Conservation (phyloP, 2,888 invertebrate species). For the Podabrus alpinus region DNA sequence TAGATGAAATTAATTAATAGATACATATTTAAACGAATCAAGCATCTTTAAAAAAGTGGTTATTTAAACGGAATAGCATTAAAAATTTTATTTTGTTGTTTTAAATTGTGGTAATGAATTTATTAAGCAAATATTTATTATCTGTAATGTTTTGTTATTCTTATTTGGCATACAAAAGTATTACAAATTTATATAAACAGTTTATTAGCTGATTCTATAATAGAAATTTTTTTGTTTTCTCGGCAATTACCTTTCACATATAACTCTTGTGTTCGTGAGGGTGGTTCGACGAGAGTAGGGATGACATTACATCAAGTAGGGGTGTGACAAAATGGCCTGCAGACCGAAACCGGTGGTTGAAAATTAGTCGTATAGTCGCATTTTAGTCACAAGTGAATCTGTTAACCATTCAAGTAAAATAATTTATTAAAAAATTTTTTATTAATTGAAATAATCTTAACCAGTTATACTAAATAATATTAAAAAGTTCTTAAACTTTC, state of each 20-base stretch:
- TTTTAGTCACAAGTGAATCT: conserved; percentile 36
- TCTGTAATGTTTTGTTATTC: background rate
- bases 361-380: conserved; percentile 55
- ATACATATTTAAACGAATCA: background rate
- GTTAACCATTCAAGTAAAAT: conserved; percentile 9
- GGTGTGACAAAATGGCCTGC: conserved; percentile 68
- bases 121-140: background rate
- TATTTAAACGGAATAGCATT: background rate
- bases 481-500: conserved; percentile 26
- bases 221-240: conserved; percentile 3
- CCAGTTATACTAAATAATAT: background rate
- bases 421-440: background rate
- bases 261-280: conserved; percentile 35
- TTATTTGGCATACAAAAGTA: background rate
- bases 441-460: conserved; percentile 4
- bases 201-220: background rate
- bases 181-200: background rate
- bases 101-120: background rate
- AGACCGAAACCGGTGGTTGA: conserved; percentile 53
- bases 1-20: background rate
- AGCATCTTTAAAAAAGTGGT: background rate
- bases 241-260: conserved; percentile 25
- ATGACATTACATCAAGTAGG: conserved; percentile 51
- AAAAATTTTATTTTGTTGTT: background rate
- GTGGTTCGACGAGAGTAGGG: conserved; percentile 47